Evolutionary conservation across 1,140 invertebrate genomes (phyloP), one percentile per base, ranked within the genome.

Genomic region (Nixonia krombeini): DNA sequence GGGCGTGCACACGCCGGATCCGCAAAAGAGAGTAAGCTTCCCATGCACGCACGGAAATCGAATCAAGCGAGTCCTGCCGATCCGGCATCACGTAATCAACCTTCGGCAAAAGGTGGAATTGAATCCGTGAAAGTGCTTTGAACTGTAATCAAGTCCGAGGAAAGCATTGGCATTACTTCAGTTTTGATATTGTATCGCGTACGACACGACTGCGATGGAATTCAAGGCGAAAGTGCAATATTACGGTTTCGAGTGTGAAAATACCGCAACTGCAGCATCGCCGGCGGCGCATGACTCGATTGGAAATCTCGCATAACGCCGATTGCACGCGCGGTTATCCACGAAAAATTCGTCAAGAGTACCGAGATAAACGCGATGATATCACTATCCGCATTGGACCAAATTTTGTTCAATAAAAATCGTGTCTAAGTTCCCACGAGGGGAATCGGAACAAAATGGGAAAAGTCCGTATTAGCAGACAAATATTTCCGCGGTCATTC

Each of bases 31-130:
- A 12, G 29, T 8, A 4, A 9, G 29, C 10, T 31, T 31, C 29
- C 8, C 29, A 31, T n/a, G n/a, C 29, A 31, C 29, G 29, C 29
- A 31, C 9, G 8, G 10, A 9, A 31, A 31, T 31, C 9, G 29
- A 2, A 31, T 31, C 29, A 8, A 9, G 2, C 9, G 29, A 9
- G 2, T 31, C 10, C 29, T 4, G 9, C 9, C 38, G 47, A 31
- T 38, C 53, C 38, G 26, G 46, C 53, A 47, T 47, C 38, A 41
- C 38, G 56, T 47, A 52, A 59, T 52, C 56, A 47, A 41, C 37
- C 29, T 31, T 31, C 29, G 29, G 29, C 29, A 31, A 31, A 31
- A 31, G 29, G 29, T 31, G 29, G 29, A 31, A 31, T 31, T 31
- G 29, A 31, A 31, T 31, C 8, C 8, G 29, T n/a, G 29, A 31